Percentiles rank a stretch among this genome's conserved stretches.
phyloP scores from a whole-genome alignment of 2,888 invertebrate genomes.

The Melanotus villosus region DNA sequence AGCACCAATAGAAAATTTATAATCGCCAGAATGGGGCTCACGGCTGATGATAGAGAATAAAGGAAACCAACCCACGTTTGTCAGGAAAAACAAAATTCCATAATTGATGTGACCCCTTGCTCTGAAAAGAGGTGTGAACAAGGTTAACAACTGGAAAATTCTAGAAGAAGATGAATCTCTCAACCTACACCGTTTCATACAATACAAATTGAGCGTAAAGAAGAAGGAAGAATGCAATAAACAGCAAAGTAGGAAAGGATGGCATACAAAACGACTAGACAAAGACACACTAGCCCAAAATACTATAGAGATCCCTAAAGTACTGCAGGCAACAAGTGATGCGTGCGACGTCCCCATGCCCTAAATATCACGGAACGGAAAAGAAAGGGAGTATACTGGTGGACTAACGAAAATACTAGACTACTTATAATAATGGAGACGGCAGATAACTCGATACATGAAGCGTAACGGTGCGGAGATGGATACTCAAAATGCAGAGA shows the following conservation, averaged over 20 bases:
- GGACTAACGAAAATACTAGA: background rate
- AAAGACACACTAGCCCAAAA: background rate
- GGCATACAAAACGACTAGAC: background rate
- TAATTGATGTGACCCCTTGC: too few species aligned
- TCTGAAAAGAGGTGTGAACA: too few species aligned
- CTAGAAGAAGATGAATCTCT: too few species aligned
- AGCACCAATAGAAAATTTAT: too few species aligned
- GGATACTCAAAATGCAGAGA: too few species aligned
- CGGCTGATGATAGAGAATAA: too few species aligned
- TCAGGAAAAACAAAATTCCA: too few species aligned
- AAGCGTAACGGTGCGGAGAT: background rate
- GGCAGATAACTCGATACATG: background rate
- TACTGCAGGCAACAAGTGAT: background rate
- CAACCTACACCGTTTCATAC: background rate
- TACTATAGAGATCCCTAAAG: background rate
- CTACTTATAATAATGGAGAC: background rate
- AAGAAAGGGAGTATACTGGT: background rate
- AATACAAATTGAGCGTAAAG: background rate
- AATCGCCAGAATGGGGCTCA: too few species aligned
- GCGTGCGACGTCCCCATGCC: background rate
- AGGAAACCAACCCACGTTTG: too few species aligned
- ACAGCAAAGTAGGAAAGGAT: background rate
- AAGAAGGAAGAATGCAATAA: background rate
- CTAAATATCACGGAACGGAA: background rate
- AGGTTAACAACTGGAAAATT: too few species aligned